These are phyloP conservation scores for Perccottus glenii DNA, from an alignment of 2,113 vertebrate species.

Conservation along the genomic window DNA sequence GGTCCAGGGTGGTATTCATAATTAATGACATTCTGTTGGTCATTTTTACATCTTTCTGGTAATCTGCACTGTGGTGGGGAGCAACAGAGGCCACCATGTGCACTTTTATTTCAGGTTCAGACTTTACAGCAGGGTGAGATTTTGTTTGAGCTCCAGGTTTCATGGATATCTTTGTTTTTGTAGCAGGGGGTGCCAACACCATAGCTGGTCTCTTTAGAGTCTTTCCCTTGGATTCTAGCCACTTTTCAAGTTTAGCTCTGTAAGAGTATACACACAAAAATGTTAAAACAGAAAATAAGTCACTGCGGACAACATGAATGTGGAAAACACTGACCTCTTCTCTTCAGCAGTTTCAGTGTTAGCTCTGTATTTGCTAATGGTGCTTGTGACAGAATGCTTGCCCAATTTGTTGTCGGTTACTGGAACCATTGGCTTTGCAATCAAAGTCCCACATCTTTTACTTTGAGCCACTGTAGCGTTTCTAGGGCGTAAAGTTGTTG, in stretches of 20 bases:
- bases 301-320: neutral
- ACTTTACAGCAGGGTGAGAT: neutral
- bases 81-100: neutral
- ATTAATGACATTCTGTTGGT: slow-evolving; percentile 31
- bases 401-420: slow-evolving; percentile 60
- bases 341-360: slow-evolving; percentile 78
- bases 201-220: slow-evolving; percentile 80
- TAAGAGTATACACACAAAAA: neutral
- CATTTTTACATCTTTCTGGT: neutral
- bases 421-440: slow-evolving; percentile 48
- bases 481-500: slow-evolving; percentile 27
- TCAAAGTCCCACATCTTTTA: slow-evolving; percentile 39
- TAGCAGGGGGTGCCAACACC: neutral
- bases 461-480: slow-evolving; percentile 33
- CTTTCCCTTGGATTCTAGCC: slow-evolving; percentile 84
- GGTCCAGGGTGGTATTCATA: slow-evolving; percentile 70
- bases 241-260: slow-evolving; percentile 84
- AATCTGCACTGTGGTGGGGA: neutral
- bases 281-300: neutral
- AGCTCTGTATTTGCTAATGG: slow-evolving; percentile 64
- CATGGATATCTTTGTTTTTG: slow-evolving; percentile 28
- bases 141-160: slow-evolving; percentile 15
- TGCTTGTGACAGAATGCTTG: slow-evolving; percentile 59
- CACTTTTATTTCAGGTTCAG: slow-evolving; percentile 6
- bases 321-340: slow-evolving; percentile 76